Base-by-base conservation (phyloP, 1,140 invertebrate genomes). In the Drosophila willistoni region DNA sequence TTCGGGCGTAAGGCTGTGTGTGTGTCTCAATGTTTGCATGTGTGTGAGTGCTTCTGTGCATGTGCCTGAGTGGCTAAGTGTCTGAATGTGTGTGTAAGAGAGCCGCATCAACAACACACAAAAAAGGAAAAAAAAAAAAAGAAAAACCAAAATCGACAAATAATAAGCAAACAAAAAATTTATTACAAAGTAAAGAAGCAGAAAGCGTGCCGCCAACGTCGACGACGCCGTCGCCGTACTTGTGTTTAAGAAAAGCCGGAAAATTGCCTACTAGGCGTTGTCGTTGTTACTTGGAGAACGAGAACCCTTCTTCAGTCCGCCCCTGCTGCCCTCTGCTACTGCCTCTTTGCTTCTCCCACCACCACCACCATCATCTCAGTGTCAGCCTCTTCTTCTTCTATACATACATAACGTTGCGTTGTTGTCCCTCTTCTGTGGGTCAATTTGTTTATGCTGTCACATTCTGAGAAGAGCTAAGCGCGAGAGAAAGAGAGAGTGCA, bases 91-190 rank as follows among this genome's bases (percentile, higher is more conserved):
- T 74, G 59, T 63, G 55, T 64, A 51, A 79, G 83, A 82, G 83
- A 73, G 82, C 76, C 79, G 68, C 81, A 54, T 54, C 64, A 67
- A 57, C 74, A 71, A 65, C 75, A 82, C 62, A 63, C 5, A 29
- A 34, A 19, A 68, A 73, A 66, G 56, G 67, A 10, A 73, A 68
- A 70, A 70, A 5, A 73, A 74, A 39, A 76, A 73, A 82, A 66
- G 73, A 39, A 74, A 75, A 86, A 79, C 79, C 82, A 62, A 86
- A 86, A 79, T 82, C 82, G 79, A 86, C 82, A 87, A 86, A 87
- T 87, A 84, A 79, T 73, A 71, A 82, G 66, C 59, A 71, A 73
- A 71, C 39, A 44, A 63, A 80, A 59, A 73, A 63, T 29, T 78
- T 75, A 73, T 68, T 68, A 77, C 66, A 66, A 29, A 61, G 67